Percentiles rank a stretch among this genome's conserved stretches.
These are phyloP conservation scores for Halcyon badia DNA, from an alignment of 2,797 vertebrate species.

Conservation along the genomic window DNA sequence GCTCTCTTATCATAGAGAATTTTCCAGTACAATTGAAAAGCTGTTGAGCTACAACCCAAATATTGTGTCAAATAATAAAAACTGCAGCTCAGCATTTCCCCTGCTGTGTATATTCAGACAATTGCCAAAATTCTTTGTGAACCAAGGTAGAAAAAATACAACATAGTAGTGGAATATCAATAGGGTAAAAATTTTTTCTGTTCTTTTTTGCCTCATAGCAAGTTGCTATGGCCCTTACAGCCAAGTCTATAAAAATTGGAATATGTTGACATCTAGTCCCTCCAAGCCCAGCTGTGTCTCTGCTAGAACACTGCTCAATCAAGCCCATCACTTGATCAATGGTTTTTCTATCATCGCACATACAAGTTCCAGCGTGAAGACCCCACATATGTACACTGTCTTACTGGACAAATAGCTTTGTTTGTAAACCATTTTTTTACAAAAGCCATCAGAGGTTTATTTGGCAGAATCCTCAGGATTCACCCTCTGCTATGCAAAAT, in stretches of 20 bases:
- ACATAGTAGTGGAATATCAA: neutral
- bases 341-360: neutral
- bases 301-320: neutral
- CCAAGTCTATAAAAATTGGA: neutral
- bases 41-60: neutral
- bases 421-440: neutral
- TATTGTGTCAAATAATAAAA: neutral
- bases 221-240: neutral
- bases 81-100: neutral
- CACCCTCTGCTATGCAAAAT: neutral
- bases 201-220: neutral
- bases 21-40: slow-evolving; percentile 4
- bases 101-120: neutral
- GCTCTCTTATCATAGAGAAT: neutral
- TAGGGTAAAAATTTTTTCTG: neutral
- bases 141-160: neutral
- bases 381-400: accelerated
- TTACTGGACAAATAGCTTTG: neutral
- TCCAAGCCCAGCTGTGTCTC: neutral
- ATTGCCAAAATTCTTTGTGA: neutral
- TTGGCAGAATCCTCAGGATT: neutral
- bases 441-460: neutral
- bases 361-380: neutral
- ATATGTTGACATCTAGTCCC: neutral
- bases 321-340: neutral